A percentile compares a stretch with the other conserved stretches of the same genome.
Evolutionary conservation across 1,140 invertebrate genomes (phyloP).

Genomic region (Parasteatoda tepidariorum): DNA sequence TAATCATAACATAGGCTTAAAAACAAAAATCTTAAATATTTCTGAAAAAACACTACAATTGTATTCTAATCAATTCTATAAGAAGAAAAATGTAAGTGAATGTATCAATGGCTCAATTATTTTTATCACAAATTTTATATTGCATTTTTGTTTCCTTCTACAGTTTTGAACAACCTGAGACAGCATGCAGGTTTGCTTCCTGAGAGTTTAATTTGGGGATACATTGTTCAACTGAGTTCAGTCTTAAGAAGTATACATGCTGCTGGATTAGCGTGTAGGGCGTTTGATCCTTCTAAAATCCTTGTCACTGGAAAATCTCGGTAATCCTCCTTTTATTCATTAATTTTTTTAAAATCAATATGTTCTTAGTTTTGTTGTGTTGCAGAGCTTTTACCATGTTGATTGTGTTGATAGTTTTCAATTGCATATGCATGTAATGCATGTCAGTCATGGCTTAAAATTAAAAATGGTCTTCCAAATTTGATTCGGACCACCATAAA

Average conservation of each 20-base stretch:
- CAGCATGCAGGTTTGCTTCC: slow-evolving; percentile 77
- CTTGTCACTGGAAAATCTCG: slow-evolving; percentile 73
- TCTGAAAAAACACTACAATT: too few relatives aligned
- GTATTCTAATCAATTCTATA: too few relatives aligned
- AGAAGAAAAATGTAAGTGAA: too few relatives aligned
- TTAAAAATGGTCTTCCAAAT: too few relatives aligned
- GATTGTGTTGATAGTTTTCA: neutral
- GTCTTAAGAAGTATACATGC: slow-evolving; percentile 91
- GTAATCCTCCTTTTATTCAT: slow-evolving; percentile 62
- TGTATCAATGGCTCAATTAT: too few relatives aligned
- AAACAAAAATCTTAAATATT: too few relatives aligned
- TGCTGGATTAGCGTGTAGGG: slow-evolving; percentile 77
- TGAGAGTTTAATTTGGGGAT: slow-evolving; percentile 93
- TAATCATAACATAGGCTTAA: too few relatives aligned
- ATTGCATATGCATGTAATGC: too few relatives aligned
- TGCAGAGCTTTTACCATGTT: too few relatives aligned
- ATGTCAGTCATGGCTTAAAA: too few relatives aligned
- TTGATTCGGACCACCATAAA: too few relatives aligned
- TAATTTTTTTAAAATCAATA: neutral
- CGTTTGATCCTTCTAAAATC: slow-evolving; percentile 92
- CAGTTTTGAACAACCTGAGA: slow-evolving; percentile 51
- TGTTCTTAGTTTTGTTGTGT: neutral
- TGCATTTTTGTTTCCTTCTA: neutral
- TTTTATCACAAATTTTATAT: neutral
- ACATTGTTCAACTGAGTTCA: slow-evolving; percentile 95